Evolutionary conservation across 2,797 vertebrate species (phyloP).

Genomic region (Lacerta bilineata): DNA sequence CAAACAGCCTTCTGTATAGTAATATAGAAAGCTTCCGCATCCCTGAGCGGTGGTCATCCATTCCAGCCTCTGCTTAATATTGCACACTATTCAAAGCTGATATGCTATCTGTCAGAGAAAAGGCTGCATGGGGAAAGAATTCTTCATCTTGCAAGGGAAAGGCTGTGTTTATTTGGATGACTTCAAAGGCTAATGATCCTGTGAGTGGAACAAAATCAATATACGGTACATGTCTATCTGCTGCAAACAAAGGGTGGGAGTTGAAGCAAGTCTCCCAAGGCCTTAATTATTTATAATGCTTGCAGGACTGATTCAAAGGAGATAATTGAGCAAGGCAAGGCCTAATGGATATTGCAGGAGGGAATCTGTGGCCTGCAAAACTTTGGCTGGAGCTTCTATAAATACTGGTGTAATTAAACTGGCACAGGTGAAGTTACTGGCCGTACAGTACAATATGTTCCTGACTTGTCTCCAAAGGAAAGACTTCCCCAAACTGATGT

Average conservation of each 20-base stretch:
- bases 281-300: constrained; percentile 39
- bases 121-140: constrained; percentile 62
- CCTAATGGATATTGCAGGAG: constrained; percentile 33
- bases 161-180: constrained; percentile 32
- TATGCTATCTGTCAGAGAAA: neutral
- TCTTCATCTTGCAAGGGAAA: constrained; percentile 54
- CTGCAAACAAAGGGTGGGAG: constrained; percentile 41
- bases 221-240: neutral
- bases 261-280: constrained; percentile 39
- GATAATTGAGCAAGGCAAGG: constrained; percentile 52
- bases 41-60: neutral
- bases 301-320: constrained; percentile 56
- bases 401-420: neutral
- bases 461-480: neutral
- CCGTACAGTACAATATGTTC: neutral
- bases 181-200: constrained; percentile 57
- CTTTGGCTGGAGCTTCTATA: neutral
- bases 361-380: constrained; percentile 9
- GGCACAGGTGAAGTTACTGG: neutral
- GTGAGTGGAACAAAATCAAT: constrained; percentile 42
- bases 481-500: neutral
- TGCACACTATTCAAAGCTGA: neutral
- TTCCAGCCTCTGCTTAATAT: neutral
- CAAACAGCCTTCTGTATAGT: no score
- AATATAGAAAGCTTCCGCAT: neutral